Evolutionary conservation across 2,888 invertebrate genomes (phyloP).

Genomic region (Melanostoma mellinum): DNA sequence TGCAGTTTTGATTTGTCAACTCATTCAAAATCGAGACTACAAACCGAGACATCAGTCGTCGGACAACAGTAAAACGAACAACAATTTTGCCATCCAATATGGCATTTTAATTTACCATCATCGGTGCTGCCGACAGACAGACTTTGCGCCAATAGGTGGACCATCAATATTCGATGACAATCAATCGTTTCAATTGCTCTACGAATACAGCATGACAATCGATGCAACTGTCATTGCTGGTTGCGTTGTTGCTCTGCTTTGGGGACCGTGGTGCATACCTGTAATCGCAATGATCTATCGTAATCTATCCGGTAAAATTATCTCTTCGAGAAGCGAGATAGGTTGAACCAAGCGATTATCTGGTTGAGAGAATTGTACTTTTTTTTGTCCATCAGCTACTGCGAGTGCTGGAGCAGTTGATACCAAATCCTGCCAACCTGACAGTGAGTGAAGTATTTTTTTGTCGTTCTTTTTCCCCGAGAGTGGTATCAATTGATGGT

Average conservation of each 20-base stretch:
- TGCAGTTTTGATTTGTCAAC: slow-evolving; percentile 52
- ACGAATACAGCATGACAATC: slow-evolving; percentile 71
- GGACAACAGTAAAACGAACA: slow-evolving; percentile 18
- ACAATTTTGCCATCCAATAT: slow-evolving; percentile 65
- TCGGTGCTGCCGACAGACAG: slow-evolving; percentile 65
- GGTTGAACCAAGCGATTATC: slow-evolving; percentile 70
- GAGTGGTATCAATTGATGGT: slow-evolving; percentile 65
- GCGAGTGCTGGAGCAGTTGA: slow-evolving; percentile 11
- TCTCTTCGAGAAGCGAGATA: slow-evolving; percentile 65
- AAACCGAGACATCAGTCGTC: slow-evolving; percentile 33
- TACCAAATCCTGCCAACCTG: slow-evolving; percentile 46
- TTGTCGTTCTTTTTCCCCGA: slow-evolving; percentile 35
- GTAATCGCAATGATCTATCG: slow-evolving; percentile 22
- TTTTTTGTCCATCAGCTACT: slow-evolving; percentile 12
- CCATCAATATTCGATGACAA: slow-evolving; percentile 72
- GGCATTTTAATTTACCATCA: slow-evolving; percentile 73
- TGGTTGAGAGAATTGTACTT: slow-evolving; percentile 21
- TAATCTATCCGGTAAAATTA: slow-evolving; percentile 66
- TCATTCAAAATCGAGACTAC: slow-evolving; percentile 14
- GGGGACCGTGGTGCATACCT: slow-evolving; percentile 25
- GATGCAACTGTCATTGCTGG: slow-evolving; percentile 41
- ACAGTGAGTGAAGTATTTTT: slow-evolving; percentile 68
- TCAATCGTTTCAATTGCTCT: slow-evolving; percentile 70
- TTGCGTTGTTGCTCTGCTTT: slow-evolving; percentile 41
- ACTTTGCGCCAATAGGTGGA: slow-evolving; percentile 70